Evolutionary conservation across 2,888 invertebrate species (phyloP).

Genomic region (Lepidochitona cinerea): DNA sequence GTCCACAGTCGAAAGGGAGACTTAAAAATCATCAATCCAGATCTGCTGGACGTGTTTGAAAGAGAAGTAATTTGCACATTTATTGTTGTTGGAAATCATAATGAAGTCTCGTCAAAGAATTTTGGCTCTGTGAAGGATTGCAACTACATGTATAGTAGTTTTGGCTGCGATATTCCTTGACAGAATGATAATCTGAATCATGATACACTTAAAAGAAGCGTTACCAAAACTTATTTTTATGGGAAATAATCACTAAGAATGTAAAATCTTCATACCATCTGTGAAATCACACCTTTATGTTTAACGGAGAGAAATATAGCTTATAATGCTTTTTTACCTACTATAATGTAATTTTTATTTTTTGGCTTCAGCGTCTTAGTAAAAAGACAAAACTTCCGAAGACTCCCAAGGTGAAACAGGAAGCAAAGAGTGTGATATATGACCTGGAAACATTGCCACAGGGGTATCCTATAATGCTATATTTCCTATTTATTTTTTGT

Average conservation of each 20-base stretch:
- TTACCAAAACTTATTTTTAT: too few relatives aligned
- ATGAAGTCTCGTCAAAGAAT: not conserved
- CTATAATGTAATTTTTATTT: too few relatives aligned
- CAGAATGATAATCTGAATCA: not conserved
- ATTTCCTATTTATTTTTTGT: too few relatives aligned
- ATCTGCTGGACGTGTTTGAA: conserved; percentile 78
- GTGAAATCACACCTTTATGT: too few relatives aligned
- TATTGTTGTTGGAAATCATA: not conserved
- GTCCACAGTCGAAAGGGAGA: conserved; percentile 78
- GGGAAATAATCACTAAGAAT: too few relatives aligned
- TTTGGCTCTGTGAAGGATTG: too few relatives aligned
- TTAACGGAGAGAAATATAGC: too few relatives aligned
- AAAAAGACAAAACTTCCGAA: conserved; percentile 42
- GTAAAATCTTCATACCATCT: too few relatives aligned
- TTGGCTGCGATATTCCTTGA: not conserved
- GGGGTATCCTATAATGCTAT: conserved; percentile 35
- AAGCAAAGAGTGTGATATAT: conserved; percentile 32
- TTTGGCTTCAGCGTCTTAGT: conserved; percentile 42
- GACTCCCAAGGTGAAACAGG: conserved; percentile 32
- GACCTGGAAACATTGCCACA: conserved; percentile 47
- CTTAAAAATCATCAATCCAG: conserved; percentile 74
- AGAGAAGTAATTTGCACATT: conserved; percentile 78
- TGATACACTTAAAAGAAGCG: too few relatives aligned
- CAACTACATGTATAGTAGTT: too few relatives aligned
- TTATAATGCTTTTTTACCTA: too few relatives aligned